Evolutionary conservation across 2,797 vertebrate genomes (phyloP).

Genomic region (Spinibarbus caldwelli): DNA sequence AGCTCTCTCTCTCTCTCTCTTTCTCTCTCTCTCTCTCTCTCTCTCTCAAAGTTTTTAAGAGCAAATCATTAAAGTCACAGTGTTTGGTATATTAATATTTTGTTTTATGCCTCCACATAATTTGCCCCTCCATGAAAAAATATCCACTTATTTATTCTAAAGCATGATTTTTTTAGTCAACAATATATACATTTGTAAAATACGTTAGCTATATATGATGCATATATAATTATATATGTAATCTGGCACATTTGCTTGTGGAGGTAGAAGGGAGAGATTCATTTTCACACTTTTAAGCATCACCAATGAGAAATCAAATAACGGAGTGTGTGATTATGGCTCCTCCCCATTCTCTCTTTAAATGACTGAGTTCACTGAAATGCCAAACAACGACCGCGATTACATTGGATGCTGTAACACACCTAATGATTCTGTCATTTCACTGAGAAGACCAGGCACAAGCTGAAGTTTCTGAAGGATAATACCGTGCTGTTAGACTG

Average conservation of each 20-base stretch:
- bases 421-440: neutral
- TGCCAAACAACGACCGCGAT: too few species aligned
- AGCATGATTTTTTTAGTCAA: neutral
- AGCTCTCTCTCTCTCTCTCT: neutral
- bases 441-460: neutral
- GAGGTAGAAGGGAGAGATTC: too few species aligned
- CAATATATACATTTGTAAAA: neutral
- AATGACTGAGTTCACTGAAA: too few species aligned
- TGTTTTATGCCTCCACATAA: too few species aligned
- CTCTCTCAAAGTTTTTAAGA: neutral
- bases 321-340: too few species aligned
- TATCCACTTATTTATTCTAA: neutral
- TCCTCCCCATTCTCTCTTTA: too few species aligned
- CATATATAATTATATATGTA: neutral
- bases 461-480: too few species aligned
- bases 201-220: neutral
- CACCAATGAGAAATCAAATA: too few species aligned
- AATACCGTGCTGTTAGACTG: neutral
- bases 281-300: too few species aligned
- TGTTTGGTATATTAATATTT: neutral
- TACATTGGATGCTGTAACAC: conserved; percentile 5
- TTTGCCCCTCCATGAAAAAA: neutral
- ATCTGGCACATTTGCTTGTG: too few species aligned
- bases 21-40: conserved; percentile 8
- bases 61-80: neutral